Base-by-base conservation (phyloP, 1,140 invertebrate species). In the Eumaeus atala region DNA sequence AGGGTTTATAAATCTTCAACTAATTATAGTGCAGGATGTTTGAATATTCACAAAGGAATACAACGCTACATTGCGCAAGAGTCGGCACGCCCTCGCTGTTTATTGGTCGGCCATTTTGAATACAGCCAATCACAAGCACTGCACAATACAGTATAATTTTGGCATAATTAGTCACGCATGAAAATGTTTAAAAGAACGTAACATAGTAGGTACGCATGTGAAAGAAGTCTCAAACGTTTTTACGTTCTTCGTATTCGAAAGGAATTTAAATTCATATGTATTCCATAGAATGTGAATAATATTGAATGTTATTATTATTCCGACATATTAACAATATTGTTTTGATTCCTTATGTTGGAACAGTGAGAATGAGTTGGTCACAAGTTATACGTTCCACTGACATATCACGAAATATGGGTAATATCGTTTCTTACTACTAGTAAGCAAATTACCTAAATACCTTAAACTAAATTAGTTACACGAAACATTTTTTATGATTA, bases 111-210 rank as follows among this genome's bases (percentile, higher is more conserved):
- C 65, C 72, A 65, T 67, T 77, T 74, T 72, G 51, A 60, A 65
- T 58, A 65, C 62, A 48, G 59, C 80, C 83, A 86, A 84, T 86
- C 61, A 58, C 61, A 47, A 54, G 54, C 61, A 56, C 44, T 64
- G 60, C 73, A 68, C 62, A 58, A 57, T 54, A 48, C 51, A 37
- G 79, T 80, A 74, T 82, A 82, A 77, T 77, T 84, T 84, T 78
- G 81, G 75, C 77, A 78, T 82, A 84, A 84, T 86, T 82, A 83
- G 79, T 86, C 81, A 86, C 77, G 83, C 74, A 72, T 71, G 49
- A 50, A 59, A 61, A 64, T 67, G 21, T 28, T 28, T 28, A 54
- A 33, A 42, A 54, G 33, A 42, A 33, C 42, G 14, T 44, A 47
- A 44, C 51, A 33, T 40, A n/a, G n/a, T n/a, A n/a, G n/a, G n/a